Evolutionary conservation across 2,797 vertebrate genomes (phyloP).

Genomic region (Chromis chromis): DNA sequence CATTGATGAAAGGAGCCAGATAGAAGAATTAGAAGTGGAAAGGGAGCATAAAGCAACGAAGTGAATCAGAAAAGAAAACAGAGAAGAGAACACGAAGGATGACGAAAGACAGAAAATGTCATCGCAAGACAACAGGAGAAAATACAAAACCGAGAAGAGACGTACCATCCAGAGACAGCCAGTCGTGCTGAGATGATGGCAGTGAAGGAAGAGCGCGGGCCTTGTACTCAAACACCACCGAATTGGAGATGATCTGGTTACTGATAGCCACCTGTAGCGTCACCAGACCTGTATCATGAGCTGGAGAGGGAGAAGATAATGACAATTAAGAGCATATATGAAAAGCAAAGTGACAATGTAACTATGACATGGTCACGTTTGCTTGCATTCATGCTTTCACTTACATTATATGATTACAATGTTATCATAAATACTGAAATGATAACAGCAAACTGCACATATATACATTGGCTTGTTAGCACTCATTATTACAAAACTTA

Average conservation of each 20-base stretch:
- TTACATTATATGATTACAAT: neutral
- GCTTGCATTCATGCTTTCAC: neutral
- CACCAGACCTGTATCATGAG: constrained; percentile 98
- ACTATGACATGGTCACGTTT: too few species aligned
- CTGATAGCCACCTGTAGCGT: constrained; percentile 98
- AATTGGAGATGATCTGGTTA: constrained; percentile 99
- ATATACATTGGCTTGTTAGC: too few species aligned
- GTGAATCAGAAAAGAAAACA: constrained; percentile 2
- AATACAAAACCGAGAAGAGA: constrained; percentile 4
- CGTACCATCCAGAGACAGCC: constrained; percentile 98
- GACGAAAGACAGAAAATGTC: neutral
- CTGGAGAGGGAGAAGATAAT: constrained; percentile 73
- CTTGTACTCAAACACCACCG: constrained; percentile 99
- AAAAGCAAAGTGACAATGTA: too few species aligned
- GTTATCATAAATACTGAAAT: too few species aligned
- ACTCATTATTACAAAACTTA: neutral
- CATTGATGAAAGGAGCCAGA: constrained; percentile 25
- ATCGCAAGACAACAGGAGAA: neutral
- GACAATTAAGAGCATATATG: neutral
- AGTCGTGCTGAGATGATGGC: constrained; percentile 98
- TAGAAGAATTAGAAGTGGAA: neutral
- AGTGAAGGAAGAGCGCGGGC: constrained; percentile 95
- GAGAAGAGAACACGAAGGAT: too few species aligned
- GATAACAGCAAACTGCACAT: too few species aligned
- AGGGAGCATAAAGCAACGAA: constrained; percentile 8